A percentile compares a stretch with the other conserved stretches of the same genome.
These are phyloP conservation scores for Drosophila littoralis DNA, from an alignment of 1,140 invertebrate species.

Conservation along the genomic window DNA sequence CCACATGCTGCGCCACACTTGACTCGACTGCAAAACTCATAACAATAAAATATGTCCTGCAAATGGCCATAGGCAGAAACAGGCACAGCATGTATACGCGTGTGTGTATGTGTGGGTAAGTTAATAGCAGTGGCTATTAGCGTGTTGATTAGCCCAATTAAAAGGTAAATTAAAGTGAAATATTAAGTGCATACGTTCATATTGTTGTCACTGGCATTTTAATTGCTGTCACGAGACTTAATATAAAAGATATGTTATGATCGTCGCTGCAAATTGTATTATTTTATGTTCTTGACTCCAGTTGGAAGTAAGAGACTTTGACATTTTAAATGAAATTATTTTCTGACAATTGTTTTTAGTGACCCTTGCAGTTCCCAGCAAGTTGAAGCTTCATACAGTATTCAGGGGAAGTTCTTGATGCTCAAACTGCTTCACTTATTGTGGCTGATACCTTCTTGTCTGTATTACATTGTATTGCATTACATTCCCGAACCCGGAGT, in stretches of 20 bases:
- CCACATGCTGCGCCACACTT: neutral
- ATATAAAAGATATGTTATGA: neutral
- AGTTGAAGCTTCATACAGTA: too few relatives aligned
- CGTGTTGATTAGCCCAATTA: slow-evolving; percentile 77
- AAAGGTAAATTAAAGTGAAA: slow-evolving; percentile 79
- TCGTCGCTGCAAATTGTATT: neutral
- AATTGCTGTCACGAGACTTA: neutral
- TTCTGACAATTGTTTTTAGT: too few relatives aligned
- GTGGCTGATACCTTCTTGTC: too few relatives aligned
- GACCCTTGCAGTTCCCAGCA: too few relatives aligned
- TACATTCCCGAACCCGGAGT: too few relatives aligned
- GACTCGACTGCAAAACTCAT: slow-evolving; percentile 59
- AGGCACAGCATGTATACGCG: slow-evolving; percentile 6
- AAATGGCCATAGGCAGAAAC: slow-evolving; percentile 31
- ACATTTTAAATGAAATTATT: too few relatives aligned
- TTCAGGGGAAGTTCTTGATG: too few relatives aligned
- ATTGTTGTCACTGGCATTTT: slow-evolving; percentile 22
- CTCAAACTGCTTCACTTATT: too few relatives aligned
- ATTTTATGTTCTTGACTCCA: too few relatives aligned
- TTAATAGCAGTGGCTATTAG: slow-evolving; percentile 72
- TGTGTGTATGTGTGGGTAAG: slow-evolving; percentile 29
- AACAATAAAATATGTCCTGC: slow-evolving; percentile 75
- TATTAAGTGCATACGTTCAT: slow-evolving; percentile 52
- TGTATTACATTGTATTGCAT: too few relatives aligned
- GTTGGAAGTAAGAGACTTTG: too few relatives aligned